Percentiles rank a stretch among this genome's conserved stretches.
Conservation (phyloP, 92 coral and sea anemone genomes). For the Epizoanthus rinbou region DNA sequence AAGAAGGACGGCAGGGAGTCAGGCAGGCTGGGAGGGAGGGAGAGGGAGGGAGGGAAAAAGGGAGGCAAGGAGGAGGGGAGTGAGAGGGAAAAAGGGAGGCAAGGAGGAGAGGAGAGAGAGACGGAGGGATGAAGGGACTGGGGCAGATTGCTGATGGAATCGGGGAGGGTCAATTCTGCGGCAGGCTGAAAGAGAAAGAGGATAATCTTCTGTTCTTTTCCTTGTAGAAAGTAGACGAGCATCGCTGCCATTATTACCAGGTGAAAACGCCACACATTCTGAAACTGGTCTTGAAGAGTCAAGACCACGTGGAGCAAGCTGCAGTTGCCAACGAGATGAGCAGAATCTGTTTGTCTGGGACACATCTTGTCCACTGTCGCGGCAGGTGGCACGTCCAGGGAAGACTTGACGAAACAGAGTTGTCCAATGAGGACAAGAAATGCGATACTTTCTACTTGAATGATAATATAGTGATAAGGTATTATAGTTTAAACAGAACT, state of each 20-base stretch:
- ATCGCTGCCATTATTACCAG: slow-evolving; percentile 8
- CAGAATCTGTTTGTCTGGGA: slow-evolving; percentile 23
- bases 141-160: too few species aligned
- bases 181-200: too few species aligned
- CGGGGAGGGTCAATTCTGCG: too few species aligned
- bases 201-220: background rate
- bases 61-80: too few species aligned
- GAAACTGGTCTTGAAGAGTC: slow-evolving; percentile 14
- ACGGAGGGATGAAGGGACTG: too few species aligned
- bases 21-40: too few species aligned
- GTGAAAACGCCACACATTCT: slow-evolving; percentile 33
- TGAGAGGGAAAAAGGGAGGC: too few species aligned
- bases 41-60: too few species aligned
- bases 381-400: slow-evolving; percentile 28
- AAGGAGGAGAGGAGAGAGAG: too few species aligned
- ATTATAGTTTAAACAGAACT: slow-evolving; percentile 2
- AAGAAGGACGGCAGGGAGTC: too few species aligned
- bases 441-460: background rate
- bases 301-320: background rate
- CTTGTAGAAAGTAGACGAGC: slow-evolving; percentile 18
- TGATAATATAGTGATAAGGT: background rate
- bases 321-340: background rate
- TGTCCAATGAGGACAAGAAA: background rate
- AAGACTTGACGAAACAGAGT: background rate
- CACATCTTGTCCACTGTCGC: slow-evolving; percentile 16